Evolutionary conservation across 2,113 vertebrate genomes (phyloP).

Genomic region (Notothenia coriiceps): DNA sequence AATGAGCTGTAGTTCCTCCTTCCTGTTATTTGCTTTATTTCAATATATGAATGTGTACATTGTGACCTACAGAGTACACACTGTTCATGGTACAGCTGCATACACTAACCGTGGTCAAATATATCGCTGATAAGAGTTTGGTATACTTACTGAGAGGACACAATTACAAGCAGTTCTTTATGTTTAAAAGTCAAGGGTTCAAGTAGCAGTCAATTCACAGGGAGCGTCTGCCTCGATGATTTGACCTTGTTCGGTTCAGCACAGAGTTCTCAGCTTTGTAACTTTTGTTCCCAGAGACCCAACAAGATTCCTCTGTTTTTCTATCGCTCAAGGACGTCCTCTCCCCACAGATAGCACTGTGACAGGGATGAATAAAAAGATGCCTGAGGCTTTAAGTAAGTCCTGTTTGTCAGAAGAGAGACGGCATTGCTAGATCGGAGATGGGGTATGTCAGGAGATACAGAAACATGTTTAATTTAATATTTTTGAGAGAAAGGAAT

Average conservation of each 20-base stretch:
- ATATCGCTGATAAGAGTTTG: too few relatives aligned
- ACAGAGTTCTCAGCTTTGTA: conserved; percentile 6
- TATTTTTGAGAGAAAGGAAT: background rate
- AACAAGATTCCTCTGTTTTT: conserved; percentile 57
- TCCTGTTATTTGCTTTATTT: conserved; percentile 58
- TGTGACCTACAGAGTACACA: conserved; percentile 33
- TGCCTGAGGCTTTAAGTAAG: background rate
- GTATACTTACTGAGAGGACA: background rate
- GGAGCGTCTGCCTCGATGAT: background rate
- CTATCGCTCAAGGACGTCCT: conserved; percentile 50
- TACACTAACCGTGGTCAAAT: background rate
- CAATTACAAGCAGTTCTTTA: background rate
- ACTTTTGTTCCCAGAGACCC: conserved; percentile 56
- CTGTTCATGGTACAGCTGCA: background rate
- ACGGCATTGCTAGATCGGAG: too few relatives aligned
- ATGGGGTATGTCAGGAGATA: too few relatives aligned
- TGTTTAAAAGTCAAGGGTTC: background rate
- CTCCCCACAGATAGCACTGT: conserved; percentile 24
- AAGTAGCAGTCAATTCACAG: background rate
- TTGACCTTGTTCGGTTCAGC: conserved; percentile 36
- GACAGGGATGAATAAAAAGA: conserved; percentile 7
- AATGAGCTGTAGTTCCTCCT: conserved; percentile 68
- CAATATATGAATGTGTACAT: conserved; percentile 50
- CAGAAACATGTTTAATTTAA: background rate
- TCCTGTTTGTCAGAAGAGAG: background rate